Evolutionary conservation across 2,888 invertebrate species (phyloP).

Genomic region (Adelognathus sp.): DNA sequence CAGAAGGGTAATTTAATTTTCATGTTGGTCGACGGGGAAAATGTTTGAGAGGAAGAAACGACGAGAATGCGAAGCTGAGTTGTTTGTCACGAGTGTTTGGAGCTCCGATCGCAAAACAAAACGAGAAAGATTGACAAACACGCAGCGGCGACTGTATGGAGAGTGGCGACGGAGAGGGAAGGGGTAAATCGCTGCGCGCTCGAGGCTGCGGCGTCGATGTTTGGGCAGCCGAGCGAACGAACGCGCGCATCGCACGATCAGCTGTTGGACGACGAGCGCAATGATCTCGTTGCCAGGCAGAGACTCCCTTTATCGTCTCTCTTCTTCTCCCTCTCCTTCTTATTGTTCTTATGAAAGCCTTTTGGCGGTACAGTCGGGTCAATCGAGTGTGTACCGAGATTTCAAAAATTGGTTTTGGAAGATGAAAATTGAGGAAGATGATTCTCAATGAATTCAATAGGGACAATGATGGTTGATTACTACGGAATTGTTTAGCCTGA

Average conservation of each 20-base stretch:
- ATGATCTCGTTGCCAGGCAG: constrained; percentile 60
- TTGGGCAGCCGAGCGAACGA: constrained; percentile 13
- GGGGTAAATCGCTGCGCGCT: constrained; percentile 36
- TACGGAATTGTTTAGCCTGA: too few species aligned
- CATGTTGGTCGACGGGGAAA: too few species aligned
- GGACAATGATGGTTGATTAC: too few species aligned
- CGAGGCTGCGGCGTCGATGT: constrained; percentile 35
- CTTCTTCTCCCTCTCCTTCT: constrained; percentile 19
- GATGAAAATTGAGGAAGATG: too few species aligned
- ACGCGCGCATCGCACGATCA: constrained; percentile 51
- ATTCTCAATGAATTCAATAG: too few species aligned
- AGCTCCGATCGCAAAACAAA: background rate
- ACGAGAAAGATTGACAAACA: background rate
- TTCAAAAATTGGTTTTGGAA: too few species aligned
- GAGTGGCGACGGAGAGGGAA: too few species aligned
- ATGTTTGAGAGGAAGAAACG: too few species aligned
- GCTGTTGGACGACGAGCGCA: constrained; percentile 55
- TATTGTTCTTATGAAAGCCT: background rate
- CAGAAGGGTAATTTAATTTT: too few species aligned
- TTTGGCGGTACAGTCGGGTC: too few species aligned
- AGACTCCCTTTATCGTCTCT: constrained; percentile 46
- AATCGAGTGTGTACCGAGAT: too few species aligned
- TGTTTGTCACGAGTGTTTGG: background rate
- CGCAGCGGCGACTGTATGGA: too few species aligned
- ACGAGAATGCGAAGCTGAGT: background rate